A percentile compares a stretch with the other conserved stretches of the same genome.
phyloP scores from a whole-genome alignment of 1,140 invertebrate species.

The Galendromus occidentalis region DNA sequence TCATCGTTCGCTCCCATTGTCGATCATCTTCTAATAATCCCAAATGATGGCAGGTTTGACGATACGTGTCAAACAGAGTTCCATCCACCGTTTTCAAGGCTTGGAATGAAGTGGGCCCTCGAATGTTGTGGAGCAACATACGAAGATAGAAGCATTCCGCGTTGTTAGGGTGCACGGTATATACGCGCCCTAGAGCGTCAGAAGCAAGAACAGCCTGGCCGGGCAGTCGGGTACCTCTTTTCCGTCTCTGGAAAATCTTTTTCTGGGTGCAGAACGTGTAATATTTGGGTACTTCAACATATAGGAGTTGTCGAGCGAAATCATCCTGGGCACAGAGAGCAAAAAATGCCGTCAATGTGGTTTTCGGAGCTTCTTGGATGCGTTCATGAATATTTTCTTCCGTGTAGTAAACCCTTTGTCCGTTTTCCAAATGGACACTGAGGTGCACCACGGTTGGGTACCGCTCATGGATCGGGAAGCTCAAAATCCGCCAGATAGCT shows the following conservation, averaged over 20 bases:
- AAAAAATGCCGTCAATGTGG: too few species aligned
- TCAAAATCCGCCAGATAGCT: conserved; percentile 21
- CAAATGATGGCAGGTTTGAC: conserved; percentile 26
- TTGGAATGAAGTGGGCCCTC: conserved; percentile 27
- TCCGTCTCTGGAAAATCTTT: too few species aligned
- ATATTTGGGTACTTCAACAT: too few species aligned
- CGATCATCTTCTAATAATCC: conserved; percentile 25
- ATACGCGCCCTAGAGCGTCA: too few species aligned
- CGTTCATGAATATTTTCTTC: conserved; percentile 13
- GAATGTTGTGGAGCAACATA: conserved; percentile 29
- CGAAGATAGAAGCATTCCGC: conserved; percentile 28
- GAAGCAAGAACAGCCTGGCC: too few species aligned
- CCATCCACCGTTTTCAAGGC: conserved; percentile 29
- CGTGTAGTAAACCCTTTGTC: conserved; percentile 25
- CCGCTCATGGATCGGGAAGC: conserved; percentile 26
- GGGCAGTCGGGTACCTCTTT: too few species aligned
- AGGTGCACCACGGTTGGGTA: conserved; percentile 28
- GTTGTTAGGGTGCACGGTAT: conserved; percentile 12
- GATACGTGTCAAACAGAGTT: conserved; percentile 27
- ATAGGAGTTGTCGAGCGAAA: too few species aligned
- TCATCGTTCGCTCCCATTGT: conserved; percentile 26
- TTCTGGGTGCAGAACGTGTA: too few species aligned
- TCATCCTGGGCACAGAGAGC: too few species aligned
- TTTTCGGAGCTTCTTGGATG: too few species aligned
- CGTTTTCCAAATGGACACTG: conserved; percentile 31